Percentiles rank a stretch among this genome's conserved stretches.
Conservation (phyloP, 2,888 invertebrate species). For the Calliphora vomitoria region DNA sequence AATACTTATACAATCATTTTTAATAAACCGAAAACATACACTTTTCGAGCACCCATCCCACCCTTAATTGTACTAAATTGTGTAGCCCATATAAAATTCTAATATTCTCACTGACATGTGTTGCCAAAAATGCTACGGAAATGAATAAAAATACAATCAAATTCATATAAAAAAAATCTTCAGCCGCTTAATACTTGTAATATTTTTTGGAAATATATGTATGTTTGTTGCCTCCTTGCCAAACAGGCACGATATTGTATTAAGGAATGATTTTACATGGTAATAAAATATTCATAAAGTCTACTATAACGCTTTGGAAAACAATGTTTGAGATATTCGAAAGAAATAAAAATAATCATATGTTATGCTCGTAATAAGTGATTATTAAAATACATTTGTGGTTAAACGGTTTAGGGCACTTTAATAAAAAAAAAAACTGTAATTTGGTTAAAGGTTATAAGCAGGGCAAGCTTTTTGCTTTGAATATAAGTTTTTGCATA, state of each 20-base stretch:
- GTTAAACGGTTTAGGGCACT: slow-evolving; percentile 12
- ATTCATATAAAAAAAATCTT: slow-evolving; percentile 54
- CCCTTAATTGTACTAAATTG: neutral
- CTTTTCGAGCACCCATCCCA: neutral
- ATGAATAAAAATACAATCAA: slow-evolving; percentile 59
- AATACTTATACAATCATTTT: slow-evolving; percentile 24
- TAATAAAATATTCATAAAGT: slow-evolving; percentile 82
- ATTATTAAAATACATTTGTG: slow-evolving; percentile 12
- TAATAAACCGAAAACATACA: slow-evolving; percentile 65
- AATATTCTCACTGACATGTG: slow-evolving; percentile 64
- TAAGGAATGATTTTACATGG: slow-evolving; percentile 56
- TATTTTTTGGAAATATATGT: slow-evolving; percentile 7
- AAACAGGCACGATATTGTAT: slow-evolving; percentile 33
- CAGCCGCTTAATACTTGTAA: neutral
- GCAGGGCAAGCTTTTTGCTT: no score
- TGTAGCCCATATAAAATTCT: slow-evolving; percentile 11
- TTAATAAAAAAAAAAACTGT: neutral
- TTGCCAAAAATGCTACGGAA: slow-evolving; percentile 65
- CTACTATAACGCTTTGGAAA: slow-evolving; percentile 74
- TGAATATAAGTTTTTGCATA: no score
- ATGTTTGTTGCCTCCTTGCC: slow-evolving; percentile 3
- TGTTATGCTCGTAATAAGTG: neutral
- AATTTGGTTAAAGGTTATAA: neutral
- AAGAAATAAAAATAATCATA: slow-evolving; percentile 29
- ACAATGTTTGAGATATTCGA: neutral